Conservation (phyloP, 2,113 vertebrate genomes). For the Aix galericulata region DNA sequence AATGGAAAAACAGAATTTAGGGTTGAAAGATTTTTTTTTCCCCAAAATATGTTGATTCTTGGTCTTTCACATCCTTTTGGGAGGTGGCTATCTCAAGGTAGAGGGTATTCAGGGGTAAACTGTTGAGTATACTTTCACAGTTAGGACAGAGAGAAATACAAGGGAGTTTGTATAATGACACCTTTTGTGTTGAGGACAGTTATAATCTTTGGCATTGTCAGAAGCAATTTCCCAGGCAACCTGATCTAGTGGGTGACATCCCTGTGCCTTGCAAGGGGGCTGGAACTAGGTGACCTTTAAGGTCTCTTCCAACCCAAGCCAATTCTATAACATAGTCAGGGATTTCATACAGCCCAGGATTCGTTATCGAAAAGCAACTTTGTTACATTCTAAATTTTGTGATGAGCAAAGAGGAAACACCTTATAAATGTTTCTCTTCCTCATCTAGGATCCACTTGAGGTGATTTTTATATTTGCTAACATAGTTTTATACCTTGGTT, state of each 20-base stretch:
- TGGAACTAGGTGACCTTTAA: too few species aligned
- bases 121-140: background rate
- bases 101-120: background rate
- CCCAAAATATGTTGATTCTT: background rate
- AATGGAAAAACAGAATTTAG: background rate
- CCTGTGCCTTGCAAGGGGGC: too few species aligned
- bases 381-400: background rate
- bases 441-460: background rate
- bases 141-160: background rate
- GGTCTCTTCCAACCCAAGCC: too few species aligned
- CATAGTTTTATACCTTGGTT: background rate
- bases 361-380: background rate
- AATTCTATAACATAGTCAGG: background rate
- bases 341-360: background rate
- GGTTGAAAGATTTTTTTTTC: background rate
- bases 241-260: too few species aligned
- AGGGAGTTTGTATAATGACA: background rate
- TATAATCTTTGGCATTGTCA: background rate
- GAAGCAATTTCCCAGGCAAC: background rate
- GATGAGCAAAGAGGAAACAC: background rate
- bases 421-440: background rate
- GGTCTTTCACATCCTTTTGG: background rate
- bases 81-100: background rate
- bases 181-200: background rate
- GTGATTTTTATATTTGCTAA: background rate